phyloP scores from a whole-genome alignment of 2,113 vertebrate species.

The Pterophyllum scalare region DNA sequence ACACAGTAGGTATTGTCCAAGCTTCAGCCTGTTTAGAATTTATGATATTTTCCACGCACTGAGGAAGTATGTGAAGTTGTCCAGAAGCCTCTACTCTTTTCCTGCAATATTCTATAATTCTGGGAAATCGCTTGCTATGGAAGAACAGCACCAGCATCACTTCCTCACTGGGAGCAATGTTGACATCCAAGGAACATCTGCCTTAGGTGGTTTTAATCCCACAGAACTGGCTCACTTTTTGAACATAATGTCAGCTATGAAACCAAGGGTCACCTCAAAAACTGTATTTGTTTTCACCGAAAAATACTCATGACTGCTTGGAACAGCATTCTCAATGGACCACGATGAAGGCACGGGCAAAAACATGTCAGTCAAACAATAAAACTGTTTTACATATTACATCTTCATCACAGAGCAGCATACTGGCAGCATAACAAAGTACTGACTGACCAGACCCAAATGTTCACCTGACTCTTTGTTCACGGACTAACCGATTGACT shows the following conservation, averaged over 20 bases:
- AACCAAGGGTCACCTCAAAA: background rate
- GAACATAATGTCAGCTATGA: background rate
- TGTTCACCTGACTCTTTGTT: background rate
- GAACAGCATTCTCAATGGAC: background rate
- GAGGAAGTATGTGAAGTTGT: background rate
- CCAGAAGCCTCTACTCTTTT: background rate
- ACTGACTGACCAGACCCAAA: background rate
- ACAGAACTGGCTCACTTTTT: background rate
- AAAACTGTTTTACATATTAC: too few species aligned
- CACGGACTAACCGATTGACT: background rate
- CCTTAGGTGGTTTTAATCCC: background rate
- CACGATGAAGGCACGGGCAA: background rate
- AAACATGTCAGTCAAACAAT: background rate
- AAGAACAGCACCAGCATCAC: background rate
- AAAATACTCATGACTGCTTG: background rate
- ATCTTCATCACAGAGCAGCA: background rate
- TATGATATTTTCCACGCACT: background rate
- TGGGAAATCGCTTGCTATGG: background rate
- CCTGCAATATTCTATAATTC: background rate
- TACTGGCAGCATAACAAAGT: background rate
- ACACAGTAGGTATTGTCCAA: background rate
- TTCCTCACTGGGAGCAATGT: background rate
- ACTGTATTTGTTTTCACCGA: background rate
- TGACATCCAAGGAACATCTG: background rate
- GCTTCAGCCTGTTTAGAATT: background rate